phyloP scores from a whole-genome alignment of 2,888 invertebrate genomes.

The Platerodrilus igneus region DNA sequence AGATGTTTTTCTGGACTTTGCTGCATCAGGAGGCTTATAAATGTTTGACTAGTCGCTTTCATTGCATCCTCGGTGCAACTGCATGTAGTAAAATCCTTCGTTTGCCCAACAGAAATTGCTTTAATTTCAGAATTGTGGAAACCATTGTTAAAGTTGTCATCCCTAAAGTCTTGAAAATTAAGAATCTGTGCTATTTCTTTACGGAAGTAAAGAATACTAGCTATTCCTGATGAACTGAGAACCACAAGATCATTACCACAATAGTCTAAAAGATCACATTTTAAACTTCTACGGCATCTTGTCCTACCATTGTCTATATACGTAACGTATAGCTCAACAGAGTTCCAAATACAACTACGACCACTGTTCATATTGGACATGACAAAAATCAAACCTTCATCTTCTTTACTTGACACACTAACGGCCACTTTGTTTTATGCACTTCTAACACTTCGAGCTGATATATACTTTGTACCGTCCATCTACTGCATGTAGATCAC shows the following conservation, averaged over 20 bases:
- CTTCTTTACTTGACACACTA: too few species aligned
- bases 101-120: background rate
- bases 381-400: too few species aligned
- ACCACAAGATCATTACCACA: conserved; percentile 4
- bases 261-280: conserved; percentile 1
- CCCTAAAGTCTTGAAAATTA: conserved; percentile 1
- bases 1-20: conserved; percentile 1
- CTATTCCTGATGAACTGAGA: conserved; percentile 4
- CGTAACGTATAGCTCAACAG: conserved; percentile 7
- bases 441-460: too few species aligned
- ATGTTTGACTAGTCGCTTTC: conserved; percentile 2
- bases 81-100: too few species aligned
- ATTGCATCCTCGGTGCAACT: conserved; percentile 3
- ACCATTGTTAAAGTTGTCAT: conserved; percentile 4
- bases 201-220: conserved; percentile 3
- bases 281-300: too few species aligned
- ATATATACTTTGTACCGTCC: conserved; percentile 9
- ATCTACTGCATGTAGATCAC: conserved; percentile 10
- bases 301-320: background rate
- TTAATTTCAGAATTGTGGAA: conserved; percentile 4
- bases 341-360: conserved; percentile 9
- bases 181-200: conserved; percentile 2
- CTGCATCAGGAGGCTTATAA: conserved; percentile 5
- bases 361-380: too few species aligned
- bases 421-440: too few species aligned